A percentile compares a stretch with the other conserved stretches of the same genome.
These are phyloP conservation scores for Acanthoscelides obtectus DNA, from an alignment of 2,888 invertebrate genomes.

Conservation along the genomic window DNA sequence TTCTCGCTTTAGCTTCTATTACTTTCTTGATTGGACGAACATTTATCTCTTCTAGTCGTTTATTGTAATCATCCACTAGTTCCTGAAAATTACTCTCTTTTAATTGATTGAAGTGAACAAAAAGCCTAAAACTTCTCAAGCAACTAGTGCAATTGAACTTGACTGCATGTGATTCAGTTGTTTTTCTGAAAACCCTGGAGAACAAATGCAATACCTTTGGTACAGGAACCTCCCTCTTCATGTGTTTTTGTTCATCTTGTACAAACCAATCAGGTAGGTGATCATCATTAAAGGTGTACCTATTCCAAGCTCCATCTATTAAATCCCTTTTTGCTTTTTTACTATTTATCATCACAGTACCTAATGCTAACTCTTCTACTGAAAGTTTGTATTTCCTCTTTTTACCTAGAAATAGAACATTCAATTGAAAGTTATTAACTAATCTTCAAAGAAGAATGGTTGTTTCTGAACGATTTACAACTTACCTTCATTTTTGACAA, in stretches of 20 bases:
- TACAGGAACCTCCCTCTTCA: constrained; percentile 77
- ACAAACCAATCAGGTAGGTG: constrained; percentile 95
- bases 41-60: constrained; percentile 79
- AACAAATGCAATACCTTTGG: constrained; percentile 55
- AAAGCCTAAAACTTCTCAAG: constrained; percentile 3
- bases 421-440: background rate
- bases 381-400: constrained; percentile 59
- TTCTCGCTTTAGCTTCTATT: constrained; percentile 95
- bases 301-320: constrained; percentile 87
- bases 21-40: constrained; percentile 96
- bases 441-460: too few relatives aligned
- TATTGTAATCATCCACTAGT: constrained; percentile 80
- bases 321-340: constrained; percentile 88
- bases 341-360: constrained; percentile 85
- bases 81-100: constrained; percentile 50
- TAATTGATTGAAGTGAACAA: background rate
- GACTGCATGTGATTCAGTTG: too few relatives aligned
- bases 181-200: too few relatives aligned
- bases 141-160: background rate
- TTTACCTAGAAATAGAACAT: constrained; percentile 17
- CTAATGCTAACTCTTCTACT: constrained; percentile 87
- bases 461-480: background rate
- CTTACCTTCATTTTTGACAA: constrained; percentile 52
- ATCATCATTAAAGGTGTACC: constrained; percentile 88
- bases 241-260: constrained; percentile 88